Base-by-base conservation (phyloP, 2,888 invertebrate species). In the Acrobasis consociella region DNA sequence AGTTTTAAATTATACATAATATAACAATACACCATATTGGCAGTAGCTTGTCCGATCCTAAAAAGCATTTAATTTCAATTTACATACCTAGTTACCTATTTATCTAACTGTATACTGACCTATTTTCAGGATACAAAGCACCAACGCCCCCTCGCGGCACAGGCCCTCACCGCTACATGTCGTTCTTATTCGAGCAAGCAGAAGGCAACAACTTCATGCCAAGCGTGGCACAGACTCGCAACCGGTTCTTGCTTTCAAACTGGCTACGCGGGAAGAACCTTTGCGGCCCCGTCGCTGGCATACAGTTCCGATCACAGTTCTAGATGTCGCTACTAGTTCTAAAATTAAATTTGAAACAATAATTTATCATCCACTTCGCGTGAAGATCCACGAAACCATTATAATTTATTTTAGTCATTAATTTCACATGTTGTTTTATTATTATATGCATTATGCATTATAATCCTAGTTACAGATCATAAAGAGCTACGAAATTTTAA, bases 141-240 rank as follows among this genome's bases (percentile, higher is more conserved):
- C 93, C 93, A 78, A 71, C 86, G 80, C 93, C 93, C 76, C 87
- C 93, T 81, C 87, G 85, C 70, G 89, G 86, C 60, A 78, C 86
- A 0, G 92, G 93, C 58, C 73, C 78, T 22, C 93, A 93, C 67
- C 91, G 91, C 71, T 93, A 91, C 81, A 73, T 91, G 38, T 82
- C 82, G 69, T 65, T 93, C 31, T 76, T 93, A 1, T 93, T 85
- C 69, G 90, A 91, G 68, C 93, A 93, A 70, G 77, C 71, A 0
- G 91, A 91, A 55, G 91, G 91, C 38, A 91, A 89, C 76, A 90
- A 87, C 69, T 91, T 91, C 65, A 67, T 90, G 15, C 91, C 91
- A 1, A 76, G 73, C 7, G 87, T 89, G 31, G 88, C 89, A 9
- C 72, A 81, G 31, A 73, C 84, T 9, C 81, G 91, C 13, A 80